Conservation (phyloP, 2,113 vertebrate species). For the Lophotis ruficrista region DNA sequence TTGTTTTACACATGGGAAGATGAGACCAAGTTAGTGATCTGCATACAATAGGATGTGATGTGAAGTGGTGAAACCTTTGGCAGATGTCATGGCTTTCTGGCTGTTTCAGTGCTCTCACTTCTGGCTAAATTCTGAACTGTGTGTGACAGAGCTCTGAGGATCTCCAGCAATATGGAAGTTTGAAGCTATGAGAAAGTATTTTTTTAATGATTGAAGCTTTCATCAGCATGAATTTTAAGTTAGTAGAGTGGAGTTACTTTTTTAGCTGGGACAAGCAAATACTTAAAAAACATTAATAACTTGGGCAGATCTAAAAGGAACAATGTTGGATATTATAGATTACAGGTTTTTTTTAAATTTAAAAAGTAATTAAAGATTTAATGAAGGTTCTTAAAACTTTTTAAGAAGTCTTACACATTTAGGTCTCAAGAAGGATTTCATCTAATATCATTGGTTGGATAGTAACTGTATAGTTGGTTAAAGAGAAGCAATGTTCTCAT, state of each 20-base stretch:
- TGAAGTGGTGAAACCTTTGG: not conserved
- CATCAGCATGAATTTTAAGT: not conserved
- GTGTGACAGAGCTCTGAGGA: not conserved
- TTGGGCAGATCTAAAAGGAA: not conserved
- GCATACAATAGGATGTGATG: rapidly evolving
- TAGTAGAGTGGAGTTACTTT: not conserved
- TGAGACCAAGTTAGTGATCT: not conserved
- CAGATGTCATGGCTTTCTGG: not conserved
- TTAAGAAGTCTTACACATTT: not conserved
- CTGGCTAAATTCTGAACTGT: not conserved
- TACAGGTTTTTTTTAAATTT: not conserved
- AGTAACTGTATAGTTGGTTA: not conserved
- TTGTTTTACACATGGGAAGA: rapidly evolving
- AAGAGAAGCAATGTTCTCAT: not conserved
- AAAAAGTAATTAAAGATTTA: not conserved
- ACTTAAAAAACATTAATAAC: not conserved
- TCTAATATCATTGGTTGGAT: not conserved
- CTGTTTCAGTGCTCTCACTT: not conserved
- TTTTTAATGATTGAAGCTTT: not conserved
- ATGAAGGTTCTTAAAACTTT: not conserved
- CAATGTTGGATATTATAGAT: not conserved
- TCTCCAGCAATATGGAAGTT: not conserved
- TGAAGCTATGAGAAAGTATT: not conserved
- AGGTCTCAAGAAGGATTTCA: not conserved
- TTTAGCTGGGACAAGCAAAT: not conserved